phyloP scores from a whole-genome alignment of 2,888 invertebrate species.

The Pterostichus niger region DNA sequence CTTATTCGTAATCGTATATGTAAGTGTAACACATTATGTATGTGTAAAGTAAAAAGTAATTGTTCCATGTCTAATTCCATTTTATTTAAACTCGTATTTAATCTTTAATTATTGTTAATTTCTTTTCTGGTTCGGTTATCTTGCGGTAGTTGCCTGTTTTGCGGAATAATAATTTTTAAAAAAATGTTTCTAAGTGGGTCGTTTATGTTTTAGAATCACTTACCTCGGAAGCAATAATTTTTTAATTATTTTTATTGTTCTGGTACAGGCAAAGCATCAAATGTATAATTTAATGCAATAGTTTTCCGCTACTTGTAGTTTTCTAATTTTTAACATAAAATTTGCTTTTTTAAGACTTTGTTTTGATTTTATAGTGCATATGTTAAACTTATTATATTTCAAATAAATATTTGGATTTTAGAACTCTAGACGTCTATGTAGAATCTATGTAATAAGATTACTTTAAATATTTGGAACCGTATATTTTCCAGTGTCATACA shows the following conservation, averaged over 20 bases:
- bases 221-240: not conserved
- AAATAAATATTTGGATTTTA: too few species aligned
- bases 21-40: slow-evolving; percentile 36
- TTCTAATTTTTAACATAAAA: not conserved
- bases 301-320: slow-evolving; percentile 12
- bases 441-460: too few species aligned
- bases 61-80: slow-evolving; percentile 57
- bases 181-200: slow-evolving; percentile 43
- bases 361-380: slow-evolving; percentile 37
- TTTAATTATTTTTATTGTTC: slow-evolving; percentile 19
- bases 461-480: too few species aligned
- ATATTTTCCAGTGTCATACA: too few species aligned
- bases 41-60: slow-evolving; percentile 45
- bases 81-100: slow-evolving; percentile 45
- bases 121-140: slow-evolving; percentile 51
- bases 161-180: slow-evolving; percentile 41
- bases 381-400: too few species aligned
- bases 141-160: slow-evolving; percentile 53
- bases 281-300: not conserved
- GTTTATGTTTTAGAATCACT: slow-evolving; percentile 26
- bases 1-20: slow-evolving; percentile 21
- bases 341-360: not conserved
- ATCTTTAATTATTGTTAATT: slow-evolving; percentile 60
- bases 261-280: not conserved
- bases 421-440: too few species aligned